Conservation (phyloP, 2,113 vertebrate genomes). For the Ailurus styani region DNA sequence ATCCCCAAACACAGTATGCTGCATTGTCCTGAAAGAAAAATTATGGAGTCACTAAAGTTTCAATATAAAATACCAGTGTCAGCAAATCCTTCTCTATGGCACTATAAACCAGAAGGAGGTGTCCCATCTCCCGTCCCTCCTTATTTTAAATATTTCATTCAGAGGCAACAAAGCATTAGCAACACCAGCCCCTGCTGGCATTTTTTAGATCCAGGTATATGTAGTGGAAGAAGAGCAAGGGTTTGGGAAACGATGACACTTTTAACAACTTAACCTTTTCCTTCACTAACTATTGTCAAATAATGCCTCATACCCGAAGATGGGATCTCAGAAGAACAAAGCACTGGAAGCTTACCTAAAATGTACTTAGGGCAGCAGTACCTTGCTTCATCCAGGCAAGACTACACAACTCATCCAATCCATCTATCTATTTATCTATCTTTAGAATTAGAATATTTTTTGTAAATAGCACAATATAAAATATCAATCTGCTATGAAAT, state of each 20-base stretch:
- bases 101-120: not conserved
- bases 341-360: not conserved
- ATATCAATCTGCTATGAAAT: not conserved
- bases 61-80: not conserved
- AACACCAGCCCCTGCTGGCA: not conserved
- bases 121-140: not conserved
- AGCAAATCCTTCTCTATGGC: not conserved
- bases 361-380: not conserved
- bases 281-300: not conserved
- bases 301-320: not conserved
- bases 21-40: not conserved
- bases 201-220: not conserved
- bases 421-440: not conserved
- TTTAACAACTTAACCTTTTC: not conserved
- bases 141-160: not conserved
- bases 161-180: not conserved
- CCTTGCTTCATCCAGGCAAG: not conserved
- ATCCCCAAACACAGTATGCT: not conserved
- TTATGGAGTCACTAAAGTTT: not conserved
- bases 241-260: not conserved
- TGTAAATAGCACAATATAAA: not conserved
- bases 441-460: not conserved
- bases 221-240: not conserved
- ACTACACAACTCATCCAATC: not conserved
- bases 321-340: not conserved